These are phyloP conservation scores for Lissonota sp. DNA, from an alignment of 2,888 invertebrate species.

Conservation along the genomic window DNA sequence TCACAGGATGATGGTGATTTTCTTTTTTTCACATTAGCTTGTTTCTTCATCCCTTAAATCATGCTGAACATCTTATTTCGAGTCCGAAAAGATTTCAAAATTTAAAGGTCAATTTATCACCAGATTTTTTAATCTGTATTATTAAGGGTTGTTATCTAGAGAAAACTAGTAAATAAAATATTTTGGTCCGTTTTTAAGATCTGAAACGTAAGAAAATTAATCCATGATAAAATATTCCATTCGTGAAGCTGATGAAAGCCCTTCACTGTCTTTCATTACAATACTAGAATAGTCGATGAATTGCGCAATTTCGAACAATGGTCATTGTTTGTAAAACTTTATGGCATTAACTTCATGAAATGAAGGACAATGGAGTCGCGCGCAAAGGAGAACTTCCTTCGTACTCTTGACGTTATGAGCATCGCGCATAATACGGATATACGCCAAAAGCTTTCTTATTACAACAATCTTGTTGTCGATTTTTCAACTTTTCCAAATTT, in stretches of 20 bases:
- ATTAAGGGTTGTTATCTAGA: too few species aligned
- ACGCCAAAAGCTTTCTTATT: too few species aligned
- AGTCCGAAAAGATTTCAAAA: neutral
- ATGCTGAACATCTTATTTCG: constrained; percentile 49
- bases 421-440: neutral
- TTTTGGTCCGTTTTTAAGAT: too few species aligned
- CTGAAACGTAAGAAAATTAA: too few species aligned
- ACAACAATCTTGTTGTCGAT: too few species aligned
- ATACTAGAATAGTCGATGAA: neutral
- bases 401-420: neutral
- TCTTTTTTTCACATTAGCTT: constrained; percentile 3
- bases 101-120: too few species aligned
- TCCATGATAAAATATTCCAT: too few species aligned
- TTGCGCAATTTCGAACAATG: neutral
- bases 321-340: neutral
- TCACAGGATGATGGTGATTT: constrained; percentile 45
- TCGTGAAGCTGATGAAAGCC: too few species aligned
- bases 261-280: neutral
- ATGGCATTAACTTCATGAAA: neutral
- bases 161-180: too few species aligned
- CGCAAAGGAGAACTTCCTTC: neutral
- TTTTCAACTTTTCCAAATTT: too few species aligned
- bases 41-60: constrained; percentile 31
- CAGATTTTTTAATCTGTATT: too few species aligned
- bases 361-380: neutral